Percentiles rank a stretch among this genome's conserved stretches.
Evolutionary conservation across 2,888 invertebrate genomes (phyloP).

Genomic region (Drosophila greeni): DNA sequence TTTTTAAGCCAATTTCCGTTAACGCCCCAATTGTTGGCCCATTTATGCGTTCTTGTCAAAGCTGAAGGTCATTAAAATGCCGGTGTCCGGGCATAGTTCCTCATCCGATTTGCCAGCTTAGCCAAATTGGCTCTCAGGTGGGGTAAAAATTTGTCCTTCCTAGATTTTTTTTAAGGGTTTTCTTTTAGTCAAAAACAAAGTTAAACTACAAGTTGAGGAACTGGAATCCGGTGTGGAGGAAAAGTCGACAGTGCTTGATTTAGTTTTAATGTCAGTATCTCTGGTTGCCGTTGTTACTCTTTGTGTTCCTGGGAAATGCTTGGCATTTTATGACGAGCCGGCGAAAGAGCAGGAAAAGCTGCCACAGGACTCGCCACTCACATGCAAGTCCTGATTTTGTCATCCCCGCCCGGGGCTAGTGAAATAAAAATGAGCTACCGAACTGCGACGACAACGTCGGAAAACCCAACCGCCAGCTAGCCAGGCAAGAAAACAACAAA

Average conservation of each 20-base stretch:
- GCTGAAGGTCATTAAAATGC: slow-evolving; percentile 64
- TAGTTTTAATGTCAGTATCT: slow-evolving; percentile 67
- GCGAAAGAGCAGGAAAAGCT: slow-evolving; percentile 2
- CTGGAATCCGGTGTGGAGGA: slow-evolving; percentile 25
- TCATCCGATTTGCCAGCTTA: slow-evolving; percentile 46
- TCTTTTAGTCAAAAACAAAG: slow-evolving; percentile 12
- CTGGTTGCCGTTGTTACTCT: slow-evolving; percentile 32
- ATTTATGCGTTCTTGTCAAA: slow-evolving; percentile 55
- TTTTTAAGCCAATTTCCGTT: slow-evolving; percentile 72
- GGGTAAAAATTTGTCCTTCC: not conserved
- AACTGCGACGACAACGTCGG: slow-evolving; percentile 43
- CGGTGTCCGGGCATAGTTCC: slow-evolving; percentile 26
- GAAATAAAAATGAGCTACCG: slow-evolving; percentile 70
- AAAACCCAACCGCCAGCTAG: slow-evolving; percentile 37
- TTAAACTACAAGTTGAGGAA: slow-evolving; percentile 48
- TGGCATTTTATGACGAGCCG: slow-evolving; percentile 61
- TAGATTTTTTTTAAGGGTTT: not conserved
- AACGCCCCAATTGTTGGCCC: slow-evolving; percentile 55
- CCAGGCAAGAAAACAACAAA: slow-evolving; percentile 18
- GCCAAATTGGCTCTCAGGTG: slow-evolving; percentile 48
- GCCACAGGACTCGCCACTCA: slow-evolving; percentile 40
- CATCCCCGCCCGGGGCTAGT: slow-evolving; percentile 58
- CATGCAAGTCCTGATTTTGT: slow-evolving; percentile 58
- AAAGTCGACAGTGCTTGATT: slow-evolving; percentile 53
- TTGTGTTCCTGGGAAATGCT: slow-evolving; percentile 47